Evolutionary conservation across 2,888 invertebrate species (phyloP).

Genomic region (Tethea ocularis): DNA sequence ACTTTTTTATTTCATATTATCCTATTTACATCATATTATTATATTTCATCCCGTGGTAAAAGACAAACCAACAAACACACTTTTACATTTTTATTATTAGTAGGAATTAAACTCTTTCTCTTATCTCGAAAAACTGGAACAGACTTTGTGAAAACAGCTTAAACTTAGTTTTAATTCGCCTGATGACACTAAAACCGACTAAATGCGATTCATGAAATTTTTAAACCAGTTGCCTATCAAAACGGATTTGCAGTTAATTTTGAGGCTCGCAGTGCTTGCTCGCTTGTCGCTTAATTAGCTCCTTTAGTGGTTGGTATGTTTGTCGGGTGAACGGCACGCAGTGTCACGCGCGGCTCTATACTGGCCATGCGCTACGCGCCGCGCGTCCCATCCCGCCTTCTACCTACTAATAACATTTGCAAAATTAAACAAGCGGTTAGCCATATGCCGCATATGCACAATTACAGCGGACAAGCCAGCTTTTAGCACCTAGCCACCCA

Average conservation of each 20-base stretch:
- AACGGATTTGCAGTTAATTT: conserved; percentile 53
- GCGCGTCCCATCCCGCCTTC: conserved; percentile 5
- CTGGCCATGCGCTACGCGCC: conserved; percentile 25
- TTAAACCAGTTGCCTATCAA: conserved; percentile 28
- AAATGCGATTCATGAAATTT: conserved; percentile 9
- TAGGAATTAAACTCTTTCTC: not conserved
- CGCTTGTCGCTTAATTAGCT: conserved; percentile 57
- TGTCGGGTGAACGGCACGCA: conserved; percentile 35
- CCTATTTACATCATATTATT: too few relatives aligned
- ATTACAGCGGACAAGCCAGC: conserved; percentile 54
- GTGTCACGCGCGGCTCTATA: conserved; percentile 26
- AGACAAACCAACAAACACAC: too few relatives aligned
- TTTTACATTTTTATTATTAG: too few relatives aligned
- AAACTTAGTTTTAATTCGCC: not conserved
- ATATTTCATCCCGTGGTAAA: too few relatives aligned
- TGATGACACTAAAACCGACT: not conserved
- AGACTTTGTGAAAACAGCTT: conserved; percentile 14
- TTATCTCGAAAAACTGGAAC: conserved; percentile 7
- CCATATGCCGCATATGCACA: conserved; percentile 49
- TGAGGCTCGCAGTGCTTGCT: conserved; percentile 40
- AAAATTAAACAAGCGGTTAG: conserved; percentile 69
- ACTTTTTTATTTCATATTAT: conserved; percentile 6
- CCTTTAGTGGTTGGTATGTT: conserved; percentile 61
- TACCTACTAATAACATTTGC: conserved; percentile 67
- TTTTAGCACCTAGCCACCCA: conserved; percentile 59